Conservation (phyloP, 2,113 vertebrate genomes). For the Puma concolor region DNA sequence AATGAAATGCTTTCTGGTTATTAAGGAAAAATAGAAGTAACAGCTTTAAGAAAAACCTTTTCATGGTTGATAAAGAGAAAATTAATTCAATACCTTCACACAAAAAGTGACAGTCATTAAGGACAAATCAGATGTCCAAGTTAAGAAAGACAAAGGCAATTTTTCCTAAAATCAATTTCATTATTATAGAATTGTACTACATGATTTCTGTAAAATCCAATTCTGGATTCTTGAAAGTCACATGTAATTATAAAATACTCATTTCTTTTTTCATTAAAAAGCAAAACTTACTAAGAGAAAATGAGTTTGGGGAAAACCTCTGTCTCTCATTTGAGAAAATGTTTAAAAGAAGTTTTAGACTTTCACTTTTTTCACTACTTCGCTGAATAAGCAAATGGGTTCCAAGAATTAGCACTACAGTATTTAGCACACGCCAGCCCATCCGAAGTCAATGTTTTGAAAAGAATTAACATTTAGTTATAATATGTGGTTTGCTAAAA, state of each 20-base stretch:
- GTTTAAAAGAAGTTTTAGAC: neutral
- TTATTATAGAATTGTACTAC: neutral
- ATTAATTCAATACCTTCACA: slow-evolving; percentile 6
- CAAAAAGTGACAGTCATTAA: slow-evolving; percentile 17
- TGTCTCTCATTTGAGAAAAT: slow-evolving; percentile 22
- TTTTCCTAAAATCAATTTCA: slow-evolving; percentile 48
- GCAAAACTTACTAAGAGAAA: neutral
- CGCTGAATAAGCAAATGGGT: neutral
- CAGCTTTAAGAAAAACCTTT: slow-evolving; percentile 2
- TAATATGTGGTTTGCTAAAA: neutral
- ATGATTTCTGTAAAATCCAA: slow-evolving; percentile 32
- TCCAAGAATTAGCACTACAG: neutral
- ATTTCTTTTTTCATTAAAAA: slow-evolving; percentile 59
- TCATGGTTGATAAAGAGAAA: slow-evolving; percentile 25
- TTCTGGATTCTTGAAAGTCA: slow-evolving; percentile 39
- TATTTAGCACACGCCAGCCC: neutral
- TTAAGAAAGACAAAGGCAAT: slow-evolving; percentile 42
- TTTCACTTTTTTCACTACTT: neutral
- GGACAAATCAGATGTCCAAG: neutral
- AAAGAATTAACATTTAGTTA: slow-evolving; percentile 46
- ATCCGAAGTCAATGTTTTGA: neutral
- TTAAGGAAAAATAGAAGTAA: slow-evolving; percentile 4
- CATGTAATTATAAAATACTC: slow-evolving; percentile 18
- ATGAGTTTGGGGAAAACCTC: neutral
- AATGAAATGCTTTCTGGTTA: slow-evolving; percentile 30